Percentiles rank a stretch among this genome's conserved stretches.
phyloP scores from a whole-genome alignment of 2,113 vertebrate species.

The Turnix velox region DNA sequence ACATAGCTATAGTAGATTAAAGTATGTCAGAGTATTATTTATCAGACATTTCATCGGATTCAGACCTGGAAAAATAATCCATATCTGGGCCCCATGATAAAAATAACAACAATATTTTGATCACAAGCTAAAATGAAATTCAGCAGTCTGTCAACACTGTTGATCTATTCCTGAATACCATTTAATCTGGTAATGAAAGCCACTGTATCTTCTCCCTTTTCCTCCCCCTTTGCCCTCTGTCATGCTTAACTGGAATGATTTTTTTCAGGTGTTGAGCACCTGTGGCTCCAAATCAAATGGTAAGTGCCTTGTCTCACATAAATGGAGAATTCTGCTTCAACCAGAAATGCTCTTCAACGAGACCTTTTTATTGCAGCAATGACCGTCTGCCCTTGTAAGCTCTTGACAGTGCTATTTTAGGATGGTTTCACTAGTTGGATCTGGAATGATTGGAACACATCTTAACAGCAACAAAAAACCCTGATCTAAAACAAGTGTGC shows the following conservation, averaged over 20 bases:
- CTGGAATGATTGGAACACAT: constrained; percentile 34
- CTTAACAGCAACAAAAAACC: not conserved
- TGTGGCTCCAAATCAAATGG: not conserved
- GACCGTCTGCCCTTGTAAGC: constrained; percentile 50
- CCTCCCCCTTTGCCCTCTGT: not conserved
- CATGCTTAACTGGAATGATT: not conserved
- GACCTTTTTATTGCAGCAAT: not conserved
- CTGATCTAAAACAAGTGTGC: not conserved
- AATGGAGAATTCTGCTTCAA: not conserved
- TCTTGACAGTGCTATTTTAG: constrained; percentile 52
- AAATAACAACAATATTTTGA: constrained; percentile 40
- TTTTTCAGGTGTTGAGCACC: not conserved
- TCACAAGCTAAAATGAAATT: not conserved
- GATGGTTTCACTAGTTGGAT: constrained; percentile 40
- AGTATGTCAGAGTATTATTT: not conserved
- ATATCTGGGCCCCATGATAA: constrained; percentile 20
- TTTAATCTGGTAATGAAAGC: constrained; percentile 34
- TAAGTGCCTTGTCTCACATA: not conserved
- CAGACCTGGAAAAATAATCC: constrained; percentile 15
- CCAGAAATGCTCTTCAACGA: not conserved
- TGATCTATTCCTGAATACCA: constrained; percentile 46
- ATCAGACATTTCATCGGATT: not conserved
- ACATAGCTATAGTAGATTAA: not conserved
- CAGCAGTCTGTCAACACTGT: constrained; percentile 23
- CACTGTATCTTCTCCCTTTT: accelerated